Percentiles rank a stretch among this genome's conserved stretches.
Evolutionary conservation across 1,140 invertebrate species (phyloP).

Genomic region (Ostrea denselamellosa): DNA sequence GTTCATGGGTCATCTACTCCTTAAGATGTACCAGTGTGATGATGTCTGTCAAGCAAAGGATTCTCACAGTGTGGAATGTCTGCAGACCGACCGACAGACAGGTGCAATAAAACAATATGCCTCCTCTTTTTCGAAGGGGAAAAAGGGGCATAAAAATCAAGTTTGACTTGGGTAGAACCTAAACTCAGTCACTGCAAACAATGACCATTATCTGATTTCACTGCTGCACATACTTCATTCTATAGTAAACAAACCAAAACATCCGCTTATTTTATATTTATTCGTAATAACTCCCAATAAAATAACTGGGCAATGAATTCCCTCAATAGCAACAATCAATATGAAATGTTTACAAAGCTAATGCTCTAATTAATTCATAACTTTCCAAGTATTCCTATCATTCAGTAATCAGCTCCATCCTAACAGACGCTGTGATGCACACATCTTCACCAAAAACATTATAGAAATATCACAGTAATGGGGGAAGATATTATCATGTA

Average conservation of each 20-base stretch:
- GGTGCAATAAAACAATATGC: too few relatives aligned
- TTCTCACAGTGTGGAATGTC: too few relatives aligned
- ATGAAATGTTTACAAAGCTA: slow-evolving; percentile 17
- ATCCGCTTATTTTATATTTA: slow-evolving; percentile 18
- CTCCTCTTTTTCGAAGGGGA: too few relatives aligned
- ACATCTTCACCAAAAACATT: background rate
- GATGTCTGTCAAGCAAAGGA: too few relatives aligned
- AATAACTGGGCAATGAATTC: slow-evolving; percentile 37
- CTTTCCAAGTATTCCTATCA: slow-evolving; percentile 11
- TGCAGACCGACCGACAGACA: too few relatives aligned
- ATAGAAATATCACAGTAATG: slow-evolving; percentile 20
- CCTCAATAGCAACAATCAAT: slow-evolving; percentile 32
- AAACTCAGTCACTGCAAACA: too few relatives aligned
- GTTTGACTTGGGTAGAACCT: too few relatives aligned
- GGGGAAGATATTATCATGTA: background rate
- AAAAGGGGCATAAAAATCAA: too few relatives aligned
- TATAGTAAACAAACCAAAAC: background rate
- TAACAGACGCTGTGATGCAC: slow-evolving; percentile 23
- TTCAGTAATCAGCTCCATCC: background rate
- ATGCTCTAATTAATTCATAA: slow-evolving; percentile 5
- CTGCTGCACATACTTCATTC: too few relatives aligned
- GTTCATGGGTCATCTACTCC: too few relatives aligned
- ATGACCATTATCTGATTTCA: too few relatives aligned
- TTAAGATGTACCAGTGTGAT: too few relatives aligned
- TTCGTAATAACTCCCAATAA: slow-evolving; percentile 33